Evolutionary conservation across 2,888 invertebrate genomes (phyloP), one percentile per base, ranked within the genome.

Genomic region (Patella ulyssiponensis): DNA sequence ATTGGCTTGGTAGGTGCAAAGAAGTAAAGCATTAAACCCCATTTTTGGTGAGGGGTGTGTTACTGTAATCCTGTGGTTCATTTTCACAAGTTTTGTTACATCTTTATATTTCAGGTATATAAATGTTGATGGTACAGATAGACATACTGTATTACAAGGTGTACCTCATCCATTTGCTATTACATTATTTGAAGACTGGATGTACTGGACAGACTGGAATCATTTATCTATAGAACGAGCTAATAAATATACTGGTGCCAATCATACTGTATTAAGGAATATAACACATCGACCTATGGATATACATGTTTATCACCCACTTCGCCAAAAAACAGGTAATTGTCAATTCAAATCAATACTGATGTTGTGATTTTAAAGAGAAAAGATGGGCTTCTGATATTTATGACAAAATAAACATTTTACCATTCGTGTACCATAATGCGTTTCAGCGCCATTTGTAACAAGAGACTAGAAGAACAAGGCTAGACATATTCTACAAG

Each of bases 121-220:
- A 0, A 95, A 96, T 90, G 93, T 98, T 69, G 96, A 97, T 89
- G 99, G 99, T 3, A 94, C 94, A 33, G 95, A 96, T 79, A 93
- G 99, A 72, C 96, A 97, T 92, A 90, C 88, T 12, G 89, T 92
- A 3, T 76, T 98, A 3, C 95, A 95, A 0, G 97, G 97, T 0
- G 98, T 98, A 0, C 98, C 99, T 0, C 99, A 99, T 91, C 97
- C 98, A 0, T 99, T 90, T 80, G 84, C 90, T 23, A 87, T 91
- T 75, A 84, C 90, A 1, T 79, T 90, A 56, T 91, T 91, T 83
- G 91, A 89, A 77, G 90, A 98, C 88, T 95, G 94, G 88, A 90
- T 94, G 79, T 99, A 96, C 92, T 99, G 98, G 98, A 97, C 98
- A 0, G 99, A 99, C 91, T 99, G 99, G 99, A 99, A 99, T 91